These are phyloP conservation scores for Pseudomyrmex dendroicus DNA, from an alignment of 1,140 invertebrate genomes.

Conservation along the genomic window DNA sequence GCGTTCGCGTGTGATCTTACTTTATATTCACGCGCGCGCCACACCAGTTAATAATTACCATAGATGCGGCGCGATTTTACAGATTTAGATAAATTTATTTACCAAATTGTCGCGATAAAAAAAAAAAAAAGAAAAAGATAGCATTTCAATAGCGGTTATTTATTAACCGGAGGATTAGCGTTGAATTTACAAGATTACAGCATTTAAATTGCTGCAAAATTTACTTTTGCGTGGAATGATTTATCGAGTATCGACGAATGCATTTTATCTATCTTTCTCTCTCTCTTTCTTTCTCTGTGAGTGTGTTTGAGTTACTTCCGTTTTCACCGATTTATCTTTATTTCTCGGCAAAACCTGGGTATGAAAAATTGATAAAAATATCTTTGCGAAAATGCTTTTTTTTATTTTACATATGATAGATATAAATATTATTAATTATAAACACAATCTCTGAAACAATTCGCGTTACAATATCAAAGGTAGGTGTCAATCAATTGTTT, in stretches of 20 bases:
- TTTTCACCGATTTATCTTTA: not conserved
- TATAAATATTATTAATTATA: too few relatives aligned
- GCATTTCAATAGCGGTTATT: not conserved
- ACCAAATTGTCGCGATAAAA: not conserved
- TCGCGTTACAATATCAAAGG: not conserved
- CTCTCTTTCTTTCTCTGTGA: too few relatives aligned
- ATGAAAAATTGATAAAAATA: not conserved
- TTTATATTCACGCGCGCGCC: not conserved
- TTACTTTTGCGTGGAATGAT: not conserved
- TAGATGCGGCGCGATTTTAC: too few relatives aligned
- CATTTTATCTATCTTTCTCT: not conserved
- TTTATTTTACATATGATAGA: too few relatives aligned
- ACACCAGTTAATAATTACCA: not conserved
- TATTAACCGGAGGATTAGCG: not conserved
- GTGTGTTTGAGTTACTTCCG: not conserved
- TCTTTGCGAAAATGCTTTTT: too few relatives aligned
- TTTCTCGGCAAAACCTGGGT: not conserved
- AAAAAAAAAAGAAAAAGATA: not conserved
- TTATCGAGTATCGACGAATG: slow-evolving; percentile 7
- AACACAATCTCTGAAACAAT: not conserved
- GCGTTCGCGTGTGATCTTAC: not conserved
- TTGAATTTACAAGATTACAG: slow-evolving; percentile 9
- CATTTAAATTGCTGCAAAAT: not conserved
- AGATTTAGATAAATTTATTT: not conserved
- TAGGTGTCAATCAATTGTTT: not conserved